phyloP scores from a whole-genome alignment of 2,888 invertebrate genomes.

The Catocala sponsa region DNA sequence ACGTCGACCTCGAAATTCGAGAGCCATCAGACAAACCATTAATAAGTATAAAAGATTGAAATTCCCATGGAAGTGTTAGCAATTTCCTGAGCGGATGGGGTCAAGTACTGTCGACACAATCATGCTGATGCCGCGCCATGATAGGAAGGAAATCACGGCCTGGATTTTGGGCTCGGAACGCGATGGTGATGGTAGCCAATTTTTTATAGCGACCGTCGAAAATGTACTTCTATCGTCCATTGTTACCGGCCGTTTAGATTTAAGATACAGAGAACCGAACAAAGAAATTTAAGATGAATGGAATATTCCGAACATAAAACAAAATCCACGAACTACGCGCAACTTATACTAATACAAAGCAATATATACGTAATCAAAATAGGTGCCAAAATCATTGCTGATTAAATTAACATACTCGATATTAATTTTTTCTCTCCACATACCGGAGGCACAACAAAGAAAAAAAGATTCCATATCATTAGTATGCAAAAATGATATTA shows the following conservation, averaged over 20 bases:
- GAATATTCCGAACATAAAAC: neutral
- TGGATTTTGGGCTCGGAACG: conserved; percentile 46
- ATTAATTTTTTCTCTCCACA: too few relatives aligned
- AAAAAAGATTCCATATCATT: conserved; percentile 27
- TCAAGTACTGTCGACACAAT: conserved; percentile 61
- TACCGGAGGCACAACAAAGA: conserved; percentile 20
- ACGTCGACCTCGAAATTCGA: conserved; percentile 15
- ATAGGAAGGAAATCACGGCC: conserved; percentile 67
- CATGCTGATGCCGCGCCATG: conserved; percentile 61
- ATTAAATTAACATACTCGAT: too few relatives aligned
- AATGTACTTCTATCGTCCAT: conserved; percentile 2
- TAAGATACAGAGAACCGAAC: too few relatives aligned
- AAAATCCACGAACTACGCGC: neutral
- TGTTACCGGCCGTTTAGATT: too few relatives aligned
- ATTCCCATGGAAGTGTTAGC: conserved; percentile 61
- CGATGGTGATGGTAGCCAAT: conserved; percentile 22
- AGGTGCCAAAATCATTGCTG: neutral
- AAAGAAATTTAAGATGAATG: conserved; percentile 2
- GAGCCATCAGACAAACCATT: conserved; percentile 28
- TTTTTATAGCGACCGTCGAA: neutral
- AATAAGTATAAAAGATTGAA: conserved; percentile 54
- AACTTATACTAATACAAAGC: neutral
- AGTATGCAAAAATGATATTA: conserved; percentile 57
- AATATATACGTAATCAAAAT: neutral
- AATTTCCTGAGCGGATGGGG: conserved; percentile 70